phyloP scores from a whole-genome alignment of 2,888 invertebrate species.

The Mesorhabditis spiculigera region DNA sequence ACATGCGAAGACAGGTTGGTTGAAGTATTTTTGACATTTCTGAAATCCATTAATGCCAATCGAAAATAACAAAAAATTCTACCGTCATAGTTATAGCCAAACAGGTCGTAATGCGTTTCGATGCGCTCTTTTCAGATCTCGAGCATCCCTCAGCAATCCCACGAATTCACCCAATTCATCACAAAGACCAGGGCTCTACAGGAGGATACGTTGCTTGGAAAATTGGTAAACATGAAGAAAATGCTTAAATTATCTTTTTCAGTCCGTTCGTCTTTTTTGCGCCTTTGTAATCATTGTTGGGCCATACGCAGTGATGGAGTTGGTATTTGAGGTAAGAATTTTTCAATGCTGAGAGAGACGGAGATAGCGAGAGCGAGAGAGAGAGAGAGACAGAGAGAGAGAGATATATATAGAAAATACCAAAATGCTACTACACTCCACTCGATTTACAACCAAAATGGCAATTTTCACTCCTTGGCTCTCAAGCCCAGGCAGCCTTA shows the following conservation, averaged over 20 bases:
- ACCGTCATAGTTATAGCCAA: too few relatives aligned
- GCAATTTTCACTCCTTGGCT: too few relatives aligned
- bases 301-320: background rate
- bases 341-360: background rate
- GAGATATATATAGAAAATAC: too few relatives aligned
- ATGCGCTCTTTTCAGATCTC: background rate
- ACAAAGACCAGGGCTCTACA: slow-evolving; percentile 4
- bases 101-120: too few relatives aligned
- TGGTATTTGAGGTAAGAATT: background rate
- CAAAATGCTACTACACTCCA: too few relatives aligned
- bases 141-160: background rate
- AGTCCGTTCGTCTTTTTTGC: slow-evolving; percentile 1
- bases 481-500: too few relatives aligned
- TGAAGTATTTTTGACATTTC: background rate
- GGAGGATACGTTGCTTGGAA: slow-evolving; percentile 6
- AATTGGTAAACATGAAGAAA: background rate
- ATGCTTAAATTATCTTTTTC: background rate
- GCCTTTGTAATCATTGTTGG: background rate
- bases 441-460: too few relatives aligned
- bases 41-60: background rate
- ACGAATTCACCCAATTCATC: slow-evolving; percentile 3
- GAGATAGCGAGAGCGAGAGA: too few relatives aligned
- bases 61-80: background rate
- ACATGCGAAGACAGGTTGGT: background rate
- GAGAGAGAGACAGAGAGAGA: too few relatives aligned